Evolutionary conservation across 2,797 vertebrate species (phyloP).

Genomic region (Phylloscopus collybita): DNA sequence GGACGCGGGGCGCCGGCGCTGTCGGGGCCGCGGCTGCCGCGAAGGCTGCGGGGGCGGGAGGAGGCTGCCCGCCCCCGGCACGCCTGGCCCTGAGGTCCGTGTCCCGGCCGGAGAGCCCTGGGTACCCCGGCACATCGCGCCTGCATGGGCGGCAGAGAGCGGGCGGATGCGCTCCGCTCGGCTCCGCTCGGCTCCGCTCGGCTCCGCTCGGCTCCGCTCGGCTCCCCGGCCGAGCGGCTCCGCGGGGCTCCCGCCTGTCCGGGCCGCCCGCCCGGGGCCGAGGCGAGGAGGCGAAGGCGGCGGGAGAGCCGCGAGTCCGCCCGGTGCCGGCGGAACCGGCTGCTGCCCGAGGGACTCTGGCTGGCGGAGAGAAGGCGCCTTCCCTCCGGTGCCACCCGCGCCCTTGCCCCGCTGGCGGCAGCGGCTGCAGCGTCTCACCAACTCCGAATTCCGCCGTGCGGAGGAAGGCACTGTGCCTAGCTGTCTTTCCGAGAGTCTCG

Average conservation of each 20-base stretch:
- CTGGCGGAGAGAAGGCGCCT: neutral
- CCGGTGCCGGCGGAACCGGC: neutral
- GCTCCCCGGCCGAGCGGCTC: neutral
- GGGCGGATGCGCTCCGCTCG: too few relatives aligned
- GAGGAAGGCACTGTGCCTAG: neutral
- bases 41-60: neutral
- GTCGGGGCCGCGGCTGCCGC: too few relatives aligned
- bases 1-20: too few relatives aligned
- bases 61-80: neutral
- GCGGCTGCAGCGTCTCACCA: neutral
- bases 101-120: neutral
- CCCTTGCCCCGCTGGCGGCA: neutral
- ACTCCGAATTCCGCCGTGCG: neutral
- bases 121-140: rapidly evolving
- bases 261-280: neutral
- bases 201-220: too few relatives aligned
- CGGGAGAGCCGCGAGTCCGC: neutral
- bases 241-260: too few relatives aligned
- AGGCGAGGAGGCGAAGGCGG: too few relatives aligned
- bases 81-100: too few relatives aligned
- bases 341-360: neutral
- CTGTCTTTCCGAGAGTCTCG: neutral
- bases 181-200: too few relatives aligned
- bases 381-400: neutral
- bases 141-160: too few relatives aligned